phyloP scores from a whole-genome alignment of 2,888 invertebrate genomes.

The Nomada ferruginata region DNA sequence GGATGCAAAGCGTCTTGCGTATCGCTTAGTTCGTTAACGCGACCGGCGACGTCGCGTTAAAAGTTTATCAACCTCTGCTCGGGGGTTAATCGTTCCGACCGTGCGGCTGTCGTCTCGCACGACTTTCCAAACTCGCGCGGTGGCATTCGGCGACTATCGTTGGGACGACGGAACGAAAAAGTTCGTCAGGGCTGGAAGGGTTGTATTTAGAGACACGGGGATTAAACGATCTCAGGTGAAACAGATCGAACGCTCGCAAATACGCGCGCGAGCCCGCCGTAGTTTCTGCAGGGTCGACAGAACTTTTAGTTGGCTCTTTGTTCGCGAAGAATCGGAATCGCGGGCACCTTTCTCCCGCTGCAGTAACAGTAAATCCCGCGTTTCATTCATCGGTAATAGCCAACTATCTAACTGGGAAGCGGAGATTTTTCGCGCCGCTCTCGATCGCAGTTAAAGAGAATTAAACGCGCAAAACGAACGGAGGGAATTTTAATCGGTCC shows the following conservation, averaged over 20 bases:
- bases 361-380: conserved; percentile 37
- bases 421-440: conserved; percentile 1
- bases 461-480: conserved; percentile 37
- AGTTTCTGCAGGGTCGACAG: conserved; percentile 16
- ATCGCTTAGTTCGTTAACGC: conserved; percentile 38
- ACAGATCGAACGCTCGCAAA: neutral
- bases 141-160: neutral
- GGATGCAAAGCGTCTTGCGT: conserved; percentile 33
- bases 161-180: neutral
- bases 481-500: conserved; percentile 52
- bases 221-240: neutral
- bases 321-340: conserved; percentile 33
- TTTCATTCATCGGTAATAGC: conserved; percentile 44
- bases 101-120: neutral
- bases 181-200: neutral
- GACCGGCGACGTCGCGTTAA: conserved; percentile 15
- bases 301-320: conserved; percentile 27
- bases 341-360: conserved; percentile 30
- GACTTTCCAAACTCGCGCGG: neutral
- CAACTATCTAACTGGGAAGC: conserved; percentile 19
- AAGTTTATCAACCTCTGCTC: conserved; percentile 22
- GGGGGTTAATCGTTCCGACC: neutral
- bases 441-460: conserved; percentile 34
- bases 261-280: neutral
- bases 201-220: neutral